These are phyloP conservation scores for Amphipoea oculea DNA, from an alignment of 2,888 invertebrate species.

Conservation along the genomic window DNA sequence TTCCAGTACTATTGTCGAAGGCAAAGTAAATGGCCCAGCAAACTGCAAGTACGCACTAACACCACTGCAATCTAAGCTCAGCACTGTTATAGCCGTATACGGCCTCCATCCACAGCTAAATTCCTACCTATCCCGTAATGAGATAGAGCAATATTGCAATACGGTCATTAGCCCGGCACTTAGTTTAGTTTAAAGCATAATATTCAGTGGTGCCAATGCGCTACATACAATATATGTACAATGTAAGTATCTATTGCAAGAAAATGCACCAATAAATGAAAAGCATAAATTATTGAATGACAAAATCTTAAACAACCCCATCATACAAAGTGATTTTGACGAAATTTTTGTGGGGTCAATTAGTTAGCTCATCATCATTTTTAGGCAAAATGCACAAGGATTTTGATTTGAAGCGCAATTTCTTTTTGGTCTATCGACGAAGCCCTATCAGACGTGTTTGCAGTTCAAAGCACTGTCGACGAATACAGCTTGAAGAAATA, in stretches of 20 bases:
- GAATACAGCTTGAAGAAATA: conserved; percentile 1
- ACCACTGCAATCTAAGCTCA: conserved; percentile 36
- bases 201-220: neutral
- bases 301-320: neutral
- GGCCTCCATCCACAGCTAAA: conserved; percentile 10
- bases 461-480: neutral
- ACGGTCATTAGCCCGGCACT: conserved; percentile 8
- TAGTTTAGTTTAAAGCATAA: neutral
- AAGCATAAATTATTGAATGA: neutral
- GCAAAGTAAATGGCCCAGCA: conserved; percentile 43
- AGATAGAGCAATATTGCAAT: conserved; percentile 29
- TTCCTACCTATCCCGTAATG: conserved; percentile 30
- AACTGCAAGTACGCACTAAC: conserved; percentile 27
- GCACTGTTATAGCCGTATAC: conserved; percentile 28
- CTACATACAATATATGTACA: neutral
- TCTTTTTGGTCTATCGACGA: neutral
- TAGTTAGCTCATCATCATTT: neutral
- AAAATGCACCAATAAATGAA: neutral
- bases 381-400: neutral
- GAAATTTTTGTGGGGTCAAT: neutral
- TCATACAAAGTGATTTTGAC: neutral
- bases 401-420: neutral
- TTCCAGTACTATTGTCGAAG: conserved; percentile 8
- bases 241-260: neutral
- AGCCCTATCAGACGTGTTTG: neutral